Conservation (phyloP, 2,888 invertebrate genomes). For the Pogonocherus hispidulus region DNA sequence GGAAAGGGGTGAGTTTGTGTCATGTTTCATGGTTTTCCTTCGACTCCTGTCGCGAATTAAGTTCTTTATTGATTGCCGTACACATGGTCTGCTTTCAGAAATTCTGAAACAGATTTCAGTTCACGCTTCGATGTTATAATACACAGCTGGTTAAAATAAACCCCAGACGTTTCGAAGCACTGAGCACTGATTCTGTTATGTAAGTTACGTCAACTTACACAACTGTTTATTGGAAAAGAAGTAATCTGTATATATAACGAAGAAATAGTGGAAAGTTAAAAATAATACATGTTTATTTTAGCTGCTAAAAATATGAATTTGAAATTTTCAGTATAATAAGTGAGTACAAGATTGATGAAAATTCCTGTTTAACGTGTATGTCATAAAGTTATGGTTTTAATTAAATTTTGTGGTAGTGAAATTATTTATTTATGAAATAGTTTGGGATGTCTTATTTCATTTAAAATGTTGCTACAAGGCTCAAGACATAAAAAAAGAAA, state of each 20-base stretch:
- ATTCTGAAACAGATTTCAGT: conserved; percentile 26
- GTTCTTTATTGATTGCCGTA: conserved; percentile 31
- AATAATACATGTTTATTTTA: neutral
- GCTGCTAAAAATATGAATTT: neutral
- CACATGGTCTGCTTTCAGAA: conserved; percentile 27
- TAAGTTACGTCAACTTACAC: conserved; percentile 5
- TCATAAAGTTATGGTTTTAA: no score
- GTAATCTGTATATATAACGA: neutral
- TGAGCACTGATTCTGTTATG: neutral
- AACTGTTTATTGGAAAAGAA: neutral
- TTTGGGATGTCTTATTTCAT: no score
- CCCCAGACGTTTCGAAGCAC: neutral
- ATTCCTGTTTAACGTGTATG: no score
- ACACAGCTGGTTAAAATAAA: conserved; percentile 21
- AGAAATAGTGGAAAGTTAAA: neutral
- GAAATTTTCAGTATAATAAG: neutral
- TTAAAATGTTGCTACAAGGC: no score
- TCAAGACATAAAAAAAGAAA: no score
- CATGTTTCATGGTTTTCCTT: conserved; percentile 9
- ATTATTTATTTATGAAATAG: no score
- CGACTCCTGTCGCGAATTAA: neutral
- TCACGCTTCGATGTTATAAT: conserved; percentile 16
- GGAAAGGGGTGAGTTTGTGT: conserved; percentile 27
- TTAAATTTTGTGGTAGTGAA: no score
- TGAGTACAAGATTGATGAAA: no score